Conservation (phyloP, 2,888 invertebrate species). For the Eristalinus sepulchralis region DNA sequence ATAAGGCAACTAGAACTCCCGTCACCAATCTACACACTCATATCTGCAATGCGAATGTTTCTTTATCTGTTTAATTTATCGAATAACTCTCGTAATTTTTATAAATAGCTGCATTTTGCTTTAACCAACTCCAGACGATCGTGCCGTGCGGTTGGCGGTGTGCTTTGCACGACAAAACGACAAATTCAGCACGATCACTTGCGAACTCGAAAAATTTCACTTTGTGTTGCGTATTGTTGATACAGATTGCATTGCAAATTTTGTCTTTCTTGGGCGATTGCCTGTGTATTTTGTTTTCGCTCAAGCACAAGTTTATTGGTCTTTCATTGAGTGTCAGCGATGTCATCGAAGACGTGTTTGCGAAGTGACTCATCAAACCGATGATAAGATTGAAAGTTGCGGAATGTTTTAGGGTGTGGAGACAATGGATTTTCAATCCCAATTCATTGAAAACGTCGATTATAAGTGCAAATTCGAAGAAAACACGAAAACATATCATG, state of each 20-base stretch:
- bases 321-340: constrained; percentile 29
- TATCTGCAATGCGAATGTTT: constrained; percentile 47
- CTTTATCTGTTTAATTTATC: constrained; percentile 58
- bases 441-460: background rate
- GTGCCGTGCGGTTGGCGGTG: constrained; percentile 11
- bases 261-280: constrained; percentile 6
- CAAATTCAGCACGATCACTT: constrained; percentile 22
- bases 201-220: constrained; percentile 40
- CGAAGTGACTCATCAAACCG: constrained; percentile 48
- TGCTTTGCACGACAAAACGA: background rate
- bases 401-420: constrained; percentile 49
- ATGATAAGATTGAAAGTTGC: constrained; percentile 42
- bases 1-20: constrained; percentile 62
- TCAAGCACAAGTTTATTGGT: background rate
- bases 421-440: background rate
- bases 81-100: constrained; percentile 37
- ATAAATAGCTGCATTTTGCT: constrained; percentile 60
- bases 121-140: constrained; percentile 44
- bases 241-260: constrained; percentile 31
- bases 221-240: constrained; percentile 33
- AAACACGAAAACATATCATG: constrained; percentile 28
- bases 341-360: constrained; percentile 57
- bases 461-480: background rate
- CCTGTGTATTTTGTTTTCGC: background rate
- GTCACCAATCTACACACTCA: constrained; percentile 12